Evolutionary conservation across 2,888 invertebrate species (phyloP), one percentile per base, ranked within the genome.

Genomic region (Agrochola lychnidis): DNA sequence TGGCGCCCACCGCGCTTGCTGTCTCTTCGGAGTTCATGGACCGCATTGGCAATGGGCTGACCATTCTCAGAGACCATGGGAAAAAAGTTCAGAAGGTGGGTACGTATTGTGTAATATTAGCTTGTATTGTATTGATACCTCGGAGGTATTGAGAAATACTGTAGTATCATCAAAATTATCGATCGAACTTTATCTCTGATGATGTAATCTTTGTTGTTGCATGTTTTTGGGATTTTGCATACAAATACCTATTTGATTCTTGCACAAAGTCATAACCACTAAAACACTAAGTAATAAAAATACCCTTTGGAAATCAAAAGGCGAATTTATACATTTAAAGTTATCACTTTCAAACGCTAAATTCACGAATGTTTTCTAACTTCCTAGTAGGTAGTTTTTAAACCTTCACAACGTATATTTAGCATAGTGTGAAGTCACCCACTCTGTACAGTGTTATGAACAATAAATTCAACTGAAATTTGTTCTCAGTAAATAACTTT

Each of bases 1-100:
- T 96, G 88, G 92, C 96, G 88, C 96, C 96, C 82, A 94, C 94
- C 81, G 94, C 96, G 91, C 94, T 96, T 85, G 95, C 94, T 81
- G 94, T 96, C 85, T 95, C 96, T 76, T 91, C 94, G 63, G 96
- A 96, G 80, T 93, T 96, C 89, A 96, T 96, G 96, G 96, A 95
- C 83, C 95, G 96, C 87, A 93, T 96, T 84, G 96, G 96, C 87
- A 95, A 94, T 88, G 95, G 96, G 83, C 90, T 96, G 69, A 93
- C 93, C 74, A 88, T 96, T 73, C 94, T 96, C 42, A 93, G 95
- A 88, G 96, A 95, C 56, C 96, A 96, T 84, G 94, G 96, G 30
- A 96, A 96, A 90, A 96, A 96, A 93, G 93, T 96, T 76, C 96
- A 96, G 88, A 96, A 96, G 95, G 96, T 95, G 90, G 56, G 82